Evolutionary conservation across 1,140 invertebrate genomes (phyloP), one percentile per base, ranked within the genome.

Genomic region (Eupristina koningsbergeri): DNA sequence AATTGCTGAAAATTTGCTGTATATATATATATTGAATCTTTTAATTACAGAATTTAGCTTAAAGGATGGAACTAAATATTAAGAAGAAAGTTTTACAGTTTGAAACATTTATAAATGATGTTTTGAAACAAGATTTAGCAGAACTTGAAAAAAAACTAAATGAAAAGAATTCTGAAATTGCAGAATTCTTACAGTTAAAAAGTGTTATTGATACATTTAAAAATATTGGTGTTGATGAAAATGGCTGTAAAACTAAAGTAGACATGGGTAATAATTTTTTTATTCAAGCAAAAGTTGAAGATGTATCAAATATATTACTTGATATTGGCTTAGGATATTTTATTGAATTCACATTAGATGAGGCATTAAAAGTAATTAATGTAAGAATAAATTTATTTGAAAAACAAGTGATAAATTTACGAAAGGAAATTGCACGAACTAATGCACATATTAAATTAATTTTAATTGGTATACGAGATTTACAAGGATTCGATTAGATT

Each of bases 361-460:
- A 97, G 92, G 96, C 96, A 0, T 87, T 96, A 50, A 92, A 91
- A 82, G 95, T 96, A 87, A 94, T 96, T 76, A 93, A 96, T 87
- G 94, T 95, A 71, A 94, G 96, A 89, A 93, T 95, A 22, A 94
- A 94, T 85, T 91, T 94, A 0, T 92, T 96, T 19, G 94, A 95
- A 82, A 91, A 90, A n/a, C 93, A 95, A 87, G 93, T 94, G 15
- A 92, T 93, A 34, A 93, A 94, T 86, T 89, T 96, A 26, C 92
- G 94, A 11, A 93, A 94, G 71, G 94, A 96, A 86, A 94, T 95
- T 83, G 93, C 95, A 1, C 93, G 94, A 86, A 95, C 95, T 0
- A 96, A 96, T 86, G 95, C 96, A 15, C 94, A 97, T 87, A 97
- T 98, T 81, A 97, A 97, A 90, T 89, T 97, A 85, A 94, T 96